Percentiles rank a stretch among this genome's conserved stretches.
Conservation (phyloP, 2,113 vertebrate species). For the Phalacrocorax carbo region DNA sequence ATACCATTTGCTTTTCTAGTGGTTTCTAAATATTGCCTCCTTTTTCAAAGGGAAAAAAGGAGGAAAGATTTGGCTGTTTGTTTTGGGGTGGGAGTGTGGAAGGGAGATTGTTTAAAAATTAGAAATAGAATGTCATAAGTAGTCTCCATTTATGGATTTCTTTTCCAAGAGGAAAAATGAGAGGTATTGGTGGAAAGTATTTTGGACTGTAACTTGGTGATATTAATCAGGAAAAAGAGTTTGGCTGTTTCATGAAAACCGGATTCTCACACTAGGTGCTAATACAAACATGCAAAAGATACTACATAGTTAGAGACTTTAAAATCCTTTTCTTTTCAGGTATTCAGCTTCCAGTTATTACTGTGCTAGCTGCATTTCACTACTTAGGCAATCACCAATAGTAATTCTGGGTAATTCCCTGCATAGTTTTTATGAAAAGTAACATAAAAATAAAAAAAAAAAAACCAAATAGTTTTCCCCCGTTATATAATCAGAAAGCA, state of each 20-base stretch:
- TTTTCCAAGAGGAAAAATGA: conserved; percentile 16
- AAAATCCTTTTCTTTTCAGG: background rate
- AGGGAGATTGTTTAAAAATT: conserved; percentile 31
- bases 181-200: conserved; percentile 25
- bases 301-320: background rate
- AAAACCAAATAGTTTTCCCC: background rate
- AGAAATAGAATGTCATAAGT: conserved; percentile 25
- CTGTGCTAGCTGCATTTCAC: background rate
- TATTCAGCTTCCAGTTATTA: background rate
- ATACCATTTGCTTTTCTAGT: background rate
- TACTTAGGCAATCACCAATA: background rate
- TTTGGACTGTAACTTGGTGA: background rate
- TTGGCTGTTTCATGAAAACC: background rate
- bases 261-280: background rate
- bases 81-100: conserved; percentile 21
- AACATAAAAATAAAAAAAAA: background rate
- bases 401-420: background rate
- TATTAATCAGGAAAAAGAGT: background rate
- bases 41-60: background rate
- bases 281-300: background rate
- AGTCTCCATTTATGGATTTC: conserved; percentile 1
- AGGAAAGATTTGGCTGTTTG: conserved; percentile 4
- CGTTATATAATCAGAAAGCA: conserved; percentile 18
- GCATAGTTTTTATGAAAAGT: background rate
- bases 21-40: conserved; percentile 9